Percentiles rank a stretch among this genome's conserved stretches.
Evolutionary conservation across 2,113 vertebrate species (phyloP).

Genomic region (Hystrix brachyura): DNA sequence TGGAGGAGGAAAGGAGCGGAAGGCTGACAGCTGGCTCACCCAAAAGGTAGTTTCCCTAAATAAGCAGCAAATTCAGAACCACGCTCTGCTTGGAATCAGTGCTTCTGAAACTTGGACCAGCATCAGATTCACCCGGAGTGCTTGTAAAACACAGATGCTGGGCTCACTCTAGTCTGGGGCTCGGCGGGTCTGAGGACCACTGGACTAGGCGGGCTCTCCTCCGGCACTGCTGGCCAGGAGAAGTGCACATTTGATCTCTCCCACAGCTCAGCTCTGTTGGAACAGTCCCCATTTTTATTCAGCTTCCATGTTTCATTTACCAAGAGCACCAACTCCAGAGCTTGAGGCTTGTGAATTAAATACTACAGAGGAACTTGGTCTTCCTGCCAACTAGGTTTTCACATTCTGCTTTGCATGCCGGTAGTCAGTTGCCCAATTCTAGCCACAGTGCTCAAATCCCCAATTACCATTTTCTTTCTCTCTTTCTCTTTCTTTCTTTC

Average conservation of each 20-base stretch:
- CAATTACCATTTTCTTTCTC: constrained; percentile 8
- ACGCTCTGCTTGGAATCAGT: background rate
- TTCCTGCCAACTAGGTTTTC: constrained; percentile 39
- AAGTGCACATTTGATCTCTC: background rate
- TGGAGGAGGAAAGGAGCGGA: background rate
- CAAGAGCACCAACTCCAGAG: constrained; percentile 26
- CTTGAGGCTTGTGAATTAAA: background rate
- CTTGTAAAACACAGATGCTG: background rate
- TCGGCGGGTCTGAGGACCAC: background rate
- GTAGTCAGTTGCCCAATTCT: background rate
- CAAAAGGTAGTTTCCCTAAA: constrained; percentile 20
- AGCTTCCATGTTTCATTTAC: background rate
- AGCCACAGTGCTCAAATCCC: constrained; percentile 19
- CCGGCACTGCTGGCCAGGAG: background rate
- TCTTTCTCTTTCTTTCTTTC: no score
- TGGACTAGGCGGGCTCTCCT: background rate
- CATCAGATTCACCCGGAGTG: background rate
- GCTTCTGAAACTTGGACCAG: background rate
- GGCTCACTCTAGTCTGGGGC: background rate
- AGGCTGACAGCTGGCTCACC: background rate
- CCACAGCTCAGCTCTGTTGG: background rate
- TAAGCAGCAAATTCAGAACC: background rate
- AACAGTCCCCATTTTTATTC: background rate
- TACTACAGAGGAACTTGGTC: background rate
- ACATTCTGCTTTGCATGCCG: constrained; percentile 45